Base-by-base conservation (phyloP, 2,888 invertebrate species). In the Trichopoda pennipes region DNA sequence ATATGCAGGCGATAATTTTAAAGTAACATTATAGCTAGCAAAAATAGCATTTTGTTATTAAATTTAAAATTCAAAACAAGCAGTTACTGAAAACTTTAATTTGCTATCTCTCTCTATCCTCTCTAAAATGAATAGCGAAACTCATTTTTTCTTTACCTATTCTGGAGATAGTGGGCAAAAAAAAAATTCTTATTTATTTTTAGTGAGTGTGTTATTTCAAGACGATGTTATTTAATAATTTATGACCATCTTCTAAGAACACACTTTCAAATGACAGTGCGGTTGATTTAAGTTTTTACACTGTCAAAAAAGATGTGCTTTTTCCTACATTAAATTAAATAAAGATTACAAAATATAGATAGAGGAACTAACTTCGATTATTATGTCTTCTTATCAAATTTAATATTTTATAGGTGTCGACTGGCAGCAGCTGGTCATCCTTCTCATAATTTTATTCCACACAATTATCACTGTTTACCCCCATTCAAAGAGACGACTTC, bases 161-260 rank as follows among this genome's bases (percentile, higher is more conserved):
- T 4, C n/a, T 3, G 28, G 7, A 44, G 42, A 16, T n/a, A 44
- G n/a, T n/a, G n/a, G n/a, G 16, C 16, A n/a, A 16, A 14, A n/a
- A 3, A 17, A 10, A 69, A 47, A 47, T 16, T 16, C 3, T 3
- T 28, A 10, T 49, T 47, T 74, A 44, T 60, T 68, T 32, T 42
- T 7, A 51, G 38, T 51, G 12, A 81, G 80, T 81, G 38, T 70
- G 47, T 85, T 82, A 83, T 86, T 86, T 86, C 84, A 85, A 86
- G 86, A 85, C 86, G 88, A 86, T 87, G 88, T 86, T 87, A 81
- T 86, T 86, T 83, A 86, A 60, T 89, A 88, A 90, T 90, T 90
- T 90, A 90, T 88, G 88, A 86, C 89, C 88, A 84, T 84, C 84
- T 87, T 83, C 73, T 83, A 75, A 84, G 84, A 83, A 75, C 81